Conservation (phyloP, 2,113 vertebrate species). For the Dromiciops gliroides region DNA sequence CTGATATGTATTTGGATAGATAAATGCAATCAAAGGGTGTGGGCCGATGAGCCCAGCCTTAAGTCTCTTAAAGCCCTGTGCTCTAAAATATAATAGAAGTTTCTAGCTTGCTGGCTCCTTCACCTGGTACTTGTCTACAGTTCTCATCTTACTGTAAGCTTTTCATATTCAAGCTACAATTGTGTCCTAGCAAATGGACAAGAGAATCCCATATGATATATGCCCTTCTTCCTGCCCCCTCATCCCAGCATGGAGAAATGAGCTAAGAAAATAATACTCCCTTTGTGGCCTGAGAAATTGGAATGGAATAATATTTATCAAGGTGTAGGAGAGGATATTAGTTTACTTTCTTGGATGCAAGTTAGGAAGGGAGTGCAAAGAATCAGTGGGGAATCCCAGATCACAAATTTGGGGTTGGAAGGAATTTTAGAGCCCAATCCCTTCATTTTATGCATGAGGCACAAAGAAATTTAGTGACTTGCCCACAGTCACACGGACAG, state of each 20-base stretch:
- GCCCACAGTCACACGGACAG: not conserved
- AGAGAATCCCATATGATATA: not conserved
- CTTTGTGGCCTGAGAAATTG: slow-evolving; percentile 17
- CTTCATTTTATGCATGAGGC: not conserved
- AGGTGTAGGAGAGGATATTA: not conserved
- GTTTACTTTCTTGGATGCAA: not conserved
- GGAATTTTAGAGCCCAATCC: not conserved
- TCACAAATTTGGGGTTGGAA: not conserved
- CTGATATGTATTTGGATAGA: not conserved
- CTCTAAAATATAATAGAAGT: slow-evolving; percentile 3
- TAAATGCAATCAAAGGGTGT: slow-evolving; percentile 6
- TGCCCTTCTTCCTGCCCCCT: not conserved
- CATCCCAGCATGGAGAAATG: slow-evolving; percentile 49
- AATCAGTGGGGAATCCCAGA: not conserved
- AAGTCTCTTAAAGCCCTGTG: not conserved
- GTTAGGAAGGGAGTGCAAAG: not conserved
- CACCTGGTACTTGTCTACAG: not conserved
- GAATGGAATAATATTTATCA: slow-evolving; percentile 36
- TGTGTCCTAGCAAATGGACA: not conserved
- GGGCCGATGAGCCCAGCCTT: slow-evolving; percentile 29
- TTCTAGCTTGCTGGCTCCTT: slow-evolving; percentile 2
- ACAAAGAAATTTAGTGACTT: not conserved
- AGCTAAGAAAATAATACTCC: slow-evolving; percentile 48
- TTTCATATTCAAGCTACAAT: slow-evolving; percentile 16
- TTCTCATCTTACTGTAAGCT: slow-evolving; percentile 10